Evolutionary conservation across 2,797 vertebrate genomes (phyloP).

Genomic region (Jordanella pulchra): DNA sequence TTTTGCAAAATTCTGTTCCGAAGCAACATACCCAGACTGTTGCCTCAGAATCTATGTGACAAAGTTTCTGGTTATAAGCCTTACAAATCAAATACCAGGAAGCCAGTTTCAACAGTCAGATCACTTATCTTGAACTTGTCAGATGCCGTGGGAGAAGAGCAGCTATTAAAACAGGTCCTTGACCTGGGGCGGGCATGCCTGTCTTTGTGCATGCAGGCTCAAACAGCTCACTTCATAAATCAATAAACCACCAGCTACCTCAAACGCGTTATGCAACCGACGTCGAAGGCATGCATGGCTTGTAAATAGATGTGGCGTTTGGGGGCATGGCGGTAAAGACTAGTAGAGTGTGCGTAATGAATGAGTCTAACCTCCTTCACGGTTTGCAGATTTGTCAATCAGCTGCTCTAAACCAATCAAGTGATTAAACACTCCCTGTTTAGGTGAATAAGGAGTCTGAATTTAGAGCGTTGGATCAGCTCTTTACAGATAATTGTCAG

Average conservation of each 20-base stretch:
- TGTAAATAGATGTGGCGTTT: not conserved
- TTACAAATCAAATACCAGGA: conserved; percentile 6
- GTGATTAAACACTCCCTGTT: conserved; percentile 13
- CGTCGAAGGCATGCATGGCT: conserved; percentile 1
- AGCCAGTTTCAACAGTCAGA: conserved; percentile 7
- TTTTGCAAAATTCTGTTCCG: no score
- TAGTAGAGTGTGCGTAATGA: not conserved
- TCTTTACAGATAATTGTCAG: conserved; percentile 9
- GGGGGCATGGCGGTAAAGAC: conserved; percentile 3
- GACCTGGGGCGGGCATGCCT: conserved; percentile 27
- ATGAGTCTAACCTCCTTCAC: not conserved
- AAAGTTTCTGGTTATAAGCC: not conserved
- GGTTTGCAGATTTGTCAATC: conserved; percentile 4
- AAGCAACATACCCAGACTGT: not conserved
- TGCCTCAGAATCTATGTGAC: not conserved
- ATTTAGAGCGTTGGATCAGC: conserved; percentile 25
- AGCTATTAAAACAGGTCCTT: conserved; percentile 31
- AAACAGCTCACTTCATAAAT: conserved; percentile 31
- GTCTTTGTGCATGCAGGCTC: not conserved
- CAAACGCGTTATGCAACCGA: conserved; percentile 52
- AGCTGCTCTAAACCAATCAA: conserved; percentile 20
- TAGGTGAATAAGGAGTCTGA: conserved; percentile 21
- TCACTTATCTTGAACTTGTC: conserved; percentile 15
- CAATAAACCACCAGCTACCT: conserved; percentile 34
- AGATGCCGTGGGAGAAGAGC: conserved; percentile 2